Evolutionary conservation across 2,888 invertebrate genomes (phyloP), one percentile per base, ranked within the genome.

Genomic region (Tachina fera): DNA sequence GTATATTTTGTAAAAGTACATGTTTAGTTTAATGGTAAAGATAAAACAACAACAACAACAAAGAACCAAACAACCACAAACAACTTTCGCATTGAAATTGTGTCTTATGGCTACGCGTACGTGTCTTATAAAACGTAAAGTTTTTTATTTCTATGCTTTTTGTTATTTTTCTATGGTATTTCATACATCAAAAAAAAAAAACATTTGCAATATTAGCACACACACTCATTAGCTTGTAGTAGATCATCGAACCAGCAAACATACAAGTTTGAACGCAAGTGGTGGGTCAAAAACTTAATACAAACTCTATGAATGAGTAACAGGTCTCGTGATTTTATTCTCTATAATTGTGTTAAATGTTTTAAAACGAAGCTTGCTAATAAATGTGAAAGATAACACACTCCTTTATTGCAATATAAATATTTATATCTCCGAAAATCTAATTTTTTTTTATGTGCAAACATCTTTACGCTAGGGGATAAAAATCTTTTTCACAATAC

Each of bases 61-160:
- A 71, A 63, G 63, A 67, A 68, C 65, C 77, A 70, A 82, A 83
- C 75, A 83, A 80, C 53, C 76, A 79, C 56, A 77, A 87, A 82
- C 83, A 84, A 87, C 77, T 83, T 87, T 87, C 87, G 87, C 87
- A 85, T 85, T 85, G 81, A 85, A 87, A 87, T 83, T 87, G 83
- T 87, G 87, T 87, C 87, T 87, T 76, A 65, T 78, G 84, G 87
- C 85, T 87, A 83, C 80, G 83, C 74, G 65, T 70, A 87, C 88
- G 86, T 84, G 72, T 67, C 68, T 84, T 76, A 68, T 63, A 45
- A 77, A 67, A 79, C 63, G 65, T 53, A 75, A 86, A 61, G 65
- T 16, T 49, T 13, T 49, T 78, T 43, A n/a, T 58, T 68, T 3
- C 19, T 49, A 31, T 6, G 31, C 16, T 61, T 53, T 51, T 78